Percentiles rank a stretch among this genome's conserved stretches.
Evolutionary conservation across 2,113 vertebrate genomes (phyloP).

Genomic region (Amia ocellicauda): DNA sequence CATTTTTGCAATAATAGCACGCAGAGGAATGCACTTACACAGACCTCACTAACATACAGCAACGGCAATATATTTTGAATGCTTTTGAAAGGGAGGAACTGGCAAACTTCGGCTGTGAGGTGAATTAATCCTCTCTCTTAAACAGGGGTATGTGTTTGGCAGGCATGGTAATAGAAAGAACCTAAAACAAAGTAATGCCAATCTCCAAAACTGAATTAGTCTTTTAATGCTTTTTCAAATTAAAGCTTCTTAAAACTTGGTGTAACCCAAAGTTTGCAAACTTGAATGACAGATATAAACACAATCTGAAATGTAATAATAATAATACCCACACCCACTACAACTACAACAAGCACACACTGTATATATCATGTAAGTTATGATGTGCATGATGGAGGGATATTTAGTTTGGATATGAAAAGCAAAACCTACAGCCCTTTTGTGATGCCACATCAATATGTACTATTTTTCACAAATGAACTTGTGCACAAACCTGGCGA

Average conservation of each 20-base stretch:
- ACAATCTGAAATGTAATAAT: no score
- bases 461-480: conserved; percentile 60
- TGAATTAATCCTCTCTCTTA: background rate
- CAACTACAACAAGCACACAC: no score
- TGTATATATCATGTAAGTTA: no score
- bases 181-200: conserved; percentile 4
- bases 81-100: background rate
- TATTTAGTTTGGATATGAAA: background rate
- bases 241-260: background rate
- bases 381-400: no score
- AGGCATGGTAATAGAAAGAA: background rate
- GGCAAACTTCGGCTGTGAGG: background rate
- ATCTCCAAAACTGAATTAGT: no score
- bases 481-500: conserved; percentile 43
- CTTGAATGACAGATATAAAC: no score
- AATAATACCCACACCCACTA: no score
- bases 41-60: background rate
- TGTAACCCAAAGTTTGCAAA: background rate
- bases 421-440: conserved; percentile 48
- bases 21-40: background rate
- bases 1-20: background rate
- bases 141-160: background rate
- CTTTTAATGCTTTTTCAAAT: background rate
- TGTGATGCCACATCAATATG: conserved; percentile 63
- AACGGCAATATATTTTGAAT: background rate